phyloP scores from a whole-genome alignment of 2,113 vertebrate genomes.

The Guaruba guarouba region DNA sequence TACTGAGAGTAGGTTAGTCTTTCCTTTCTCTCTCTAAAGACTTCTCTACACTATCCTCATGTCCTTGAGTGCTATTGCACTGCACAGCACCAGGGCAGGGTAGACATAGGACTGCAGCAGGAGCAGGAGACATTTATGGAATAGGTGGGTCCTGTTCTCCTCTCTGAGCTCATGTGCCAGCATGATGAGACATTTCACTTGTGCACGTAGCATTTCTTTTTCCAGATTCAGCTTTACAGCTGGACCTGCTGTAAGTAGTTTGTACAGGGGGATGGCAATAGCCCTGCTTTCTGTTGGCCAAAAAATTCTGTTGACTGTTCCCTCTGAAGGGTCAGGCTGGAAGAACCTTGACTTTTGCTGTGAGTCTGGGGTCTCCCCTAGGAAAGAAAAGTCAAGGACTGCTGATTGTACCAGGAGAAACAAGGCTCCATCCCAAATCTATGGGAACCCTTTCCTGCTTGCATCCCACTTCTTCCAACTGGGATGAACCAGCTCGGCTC shows the following conservation, averaged over 20 bases:
- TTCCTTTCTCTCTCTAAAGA: not conserved
- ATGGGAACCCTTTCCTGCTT: not conserved
- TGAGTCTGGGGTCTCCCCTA: not conserved
- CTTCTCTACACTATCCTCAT: not conserved
- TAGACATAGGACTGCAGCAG: not conserved
- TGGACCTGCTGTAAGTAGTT: not conserved
- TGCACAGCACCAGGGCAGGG: not conserved
- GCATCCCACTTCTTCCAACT: rapidly evolving
- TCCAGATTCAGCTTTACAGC: not conserved
- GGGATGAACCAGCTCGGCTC: not conserved
- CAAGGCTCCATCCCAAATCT: not conserved
- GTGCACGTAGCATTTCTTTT: not conserved
- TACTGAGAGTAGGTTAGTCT: not conserved
- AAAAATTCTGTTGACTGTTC: not conserved
- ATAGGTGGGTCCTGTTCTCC: not conserved
- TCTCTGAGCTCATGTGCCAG: not conserved
- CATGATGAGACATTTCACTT: not conserved
- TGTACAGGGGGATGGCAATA: not conserved
- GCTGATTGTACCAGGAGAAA: not conserved
- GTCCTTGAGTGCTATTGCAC: not conserved
- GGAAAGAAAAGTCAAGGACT: not conserved
- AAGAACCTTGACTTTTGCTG: not conserved
- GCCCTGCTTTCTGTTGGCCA: not conserved
- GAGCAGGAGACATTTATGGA: not conserved
- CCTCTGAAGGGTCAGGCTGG: not conserved